Evolutionary conservation across 2,888 invertebrate species (phyloP), one percentile per base, ranked within the genome.

Genomic region (Trissoscelio sp.): DNA sequence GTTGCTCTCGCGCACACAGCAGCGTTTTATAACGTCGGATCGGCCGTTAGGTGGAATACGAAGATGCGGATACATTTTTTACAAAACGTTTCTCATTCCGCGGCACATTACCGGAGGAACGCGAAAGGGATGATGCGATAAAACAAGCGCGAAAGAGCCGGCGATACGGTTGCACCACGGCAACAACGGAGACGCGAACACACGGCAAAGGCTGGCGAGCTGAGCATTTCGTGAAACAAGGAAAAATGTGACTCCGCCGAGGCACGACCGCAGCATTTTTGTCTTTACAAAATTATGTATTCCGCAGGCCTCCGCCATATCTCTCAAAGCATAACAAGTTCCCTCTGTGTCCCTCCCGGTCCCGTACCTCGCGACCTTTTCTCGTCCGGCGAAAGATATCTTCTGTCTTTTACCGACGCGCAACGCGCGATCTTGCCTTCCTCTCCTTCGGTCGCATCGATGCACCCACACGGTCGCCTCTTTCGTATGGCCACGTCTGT

Each of bases 271-370:
- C 91, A 91, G 86, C 88, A 91, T 91, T 91, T 91, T 91, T 91
- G 91, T 91, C 91, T 91, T 91, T 90, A 91, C 90, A 89, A 89
- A 91, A 91, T 91, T 91, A 91, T 91, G 91, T 91, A 91, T 91
- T 91, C 91, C 88, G 88, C 91, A 90, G 90, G 89, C 89, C 90
- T 89, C 87, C 88, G 86, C 88, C 89, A 89, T 90, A 90, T 90
- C 90, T 90, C 90, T 91, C 91, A 91, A 91, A 91, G 90, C 91
- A 91, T 91, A 91, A 91, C 91, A 91, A 91, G 89, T 91, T 91
- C 87, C 88, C 88, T 87, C 88, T 87, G 89, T 89, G 87, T 88
- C 83, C 81, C 83, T 82, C 62, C 78, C 69, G 79, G 75, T 79
- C 81, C 80, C 69, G 60, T 79, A 70, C 78, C 78, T 75, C 79